A percentile compares a stretch with the other conserved stretches of the same genome.
These are phyloP conservation scores for Aleiodes alternator DNA, from an alignment of 2,888 invertebrate species.

Conservation along the genomic window DNA sequence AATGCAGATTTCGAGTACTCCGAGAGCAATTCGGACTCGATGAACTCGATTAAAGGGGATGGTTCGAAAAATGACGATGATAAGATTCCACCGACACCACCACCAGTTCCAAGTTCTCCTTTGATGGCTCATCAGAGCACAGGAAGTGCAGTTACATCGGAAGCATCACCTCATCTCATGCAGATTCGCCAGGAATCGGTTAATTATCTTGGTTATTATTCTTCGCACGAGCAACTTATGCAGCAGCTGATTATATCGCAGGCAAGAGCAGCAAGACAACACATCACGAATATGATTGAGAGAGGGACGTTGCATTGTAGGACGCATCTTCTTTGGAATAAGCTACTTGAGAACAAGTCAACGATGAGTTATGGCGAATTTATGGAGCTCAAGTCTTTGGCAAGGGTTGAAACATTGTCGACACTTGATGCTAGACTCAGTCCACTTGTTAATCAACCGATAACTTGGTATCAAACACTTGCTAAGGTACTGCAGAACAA, in stretches of 20 bases:
- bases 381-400: slow-evolving; percentile 80
- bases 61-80: slow-evolving; percentile 50
- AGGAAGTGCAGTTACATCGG: slow-evolving; percentile 40
- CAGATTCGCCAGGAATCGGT: slow-evolving; percentile 79
- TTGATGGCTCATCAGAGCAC: slow-evolving; percentile 57
- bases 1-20: slow-evolving; percentile 43
- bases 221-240: slow-evolving; percentile 82
- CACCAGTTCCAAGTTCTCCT: slow-evolving; percentile 71
- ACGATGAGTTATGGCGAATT: slow-evolving; percentile 80
- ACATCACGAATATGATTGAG: slow-evolving; percentile 80
- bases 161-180: slow-evolving; percentile 63
- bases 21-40: slow-evolving; percentile 48
- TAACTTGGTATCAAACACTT: slow-evolving; percentile 81
- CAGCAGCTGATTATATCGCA: slow-evolving; percentile 80
- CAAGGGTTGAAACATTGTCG: slow-evolving; percentile 78
- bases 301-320: slow-evolving; percentile 83
- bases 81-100: slow-evolving; percentile 68
- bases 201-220: slow-evolving; percentile 84
- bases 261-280: slow-evolving; percentile 77
- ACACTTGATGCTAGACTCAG: slow-evolving; percentile 79
- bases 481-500: slow-evolving; percentile 79
- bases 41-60: slow-evolving; percentile 38
- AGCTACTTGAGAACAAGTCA: slow-evolving; percentile 78
- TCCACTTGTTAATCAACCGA: slow-evolving; percentile 80
- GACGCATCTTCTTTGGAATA: slow-evolving; percentile 84